Conservation (phyloP, 2,113 vertebrate genomes). For the Piprites chloris region DNA sequence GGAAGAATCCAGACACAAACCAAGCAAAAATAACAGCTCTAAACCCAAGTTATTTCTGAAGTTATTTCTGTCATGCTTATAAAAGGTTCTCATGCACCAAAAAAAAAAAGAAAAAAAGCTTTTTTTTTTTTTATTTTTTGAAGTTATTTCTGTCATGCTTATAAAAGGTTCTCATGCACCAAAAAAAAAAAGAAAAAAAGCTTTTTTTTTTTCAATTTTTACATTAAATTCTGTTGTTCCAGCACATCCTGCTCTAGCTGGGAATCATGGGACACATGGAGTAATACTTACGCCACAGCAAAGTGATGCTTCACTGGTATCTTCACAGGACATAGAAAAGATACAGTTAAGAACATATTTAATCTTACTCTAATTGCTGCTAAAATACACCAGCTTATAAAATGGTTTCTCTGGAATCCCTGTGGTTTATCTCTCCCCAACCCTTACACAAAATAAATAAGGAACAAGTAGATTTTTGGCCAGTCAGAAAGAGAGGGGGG, state of each 20-base stretch:
- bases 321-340: constrained; percentile 75
- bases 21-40: constrained; percentile 62
- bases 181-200: neutral
- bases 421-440: neutral
- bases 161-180: constrained; percentile 68
- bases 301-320: constrained; percentile 70
- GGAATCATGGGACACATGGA: constrained; percentile 33
- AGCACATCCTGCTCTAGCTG: constrained; percentile 65
- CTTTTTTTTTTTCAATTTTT: neutral
- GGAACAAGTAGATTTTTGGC: constrained; percentile 18
- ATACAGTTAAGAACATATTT: constrained; percentile 63
- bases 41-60: constrained; percentile 44
- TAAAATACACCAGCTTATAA: constrained; percentile 68
- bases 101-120: neutral
- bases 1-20: constrained; percentile 39
- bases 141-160: constrained; percentile 60
- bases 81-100: constrained; percentile 69
- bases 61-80: constrained; percentile 60
- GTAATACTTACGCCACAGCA: constrained; percentile 66
- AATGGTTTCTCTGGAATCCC: constrained; percentile 67
- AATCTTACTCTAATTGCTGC: constrained; percentile 56
- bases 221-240: constrained; percentile 11
- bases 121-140: too few relatives aligned
- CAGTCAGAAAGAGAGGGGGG: constrained; percentile 51
- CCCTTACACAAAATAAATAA: constrained; percentile 43